Evolutionary conservation across 2,888 invertebrate species (phyloP), one percentile per base, ranked within the genome.

Genomic region (Oscheius onirici): DNA sequence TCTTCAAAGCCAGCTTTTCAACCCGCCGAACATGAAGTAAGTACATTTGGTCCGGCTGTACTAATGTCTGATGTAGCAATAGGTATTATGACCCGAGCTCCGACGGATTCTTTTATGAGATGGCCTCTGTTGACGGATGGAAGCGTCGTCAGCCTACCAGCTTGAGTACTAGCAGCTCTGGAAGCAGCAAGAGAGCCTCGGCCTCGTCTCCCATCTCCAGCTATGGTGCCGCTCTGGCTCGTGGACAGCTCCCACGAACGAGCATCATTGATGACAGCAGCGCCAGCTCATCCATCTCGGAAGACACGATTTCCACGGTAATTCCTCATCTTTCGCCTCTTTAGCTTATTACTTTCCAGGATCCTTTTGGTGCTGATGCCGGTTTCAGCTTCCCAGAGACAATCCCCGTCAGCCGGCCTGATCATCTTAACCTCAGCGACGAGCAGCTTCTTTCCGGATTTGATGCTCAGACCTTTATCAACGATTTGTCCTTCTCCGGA

Each of bases 121-220:
- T 86, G 84, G 85, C 85, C 6, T 82, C 83, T 6, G 85, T 87
- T 34, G 85, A 87, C 69, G 86, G 86, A 24, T 86, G 86, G 86
- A 80, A 80, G 57, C 51, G 76, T 17, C 74, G 79, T 10, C 77
- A 77, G 52, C 79, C 79, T 46, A 70, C 75, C 43, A 58, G 58
- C 41, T 20, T n/a, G 20, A 58, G 58, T n/a, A 41, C 41, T 10
- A 58, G 58, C 17, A 40, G 40, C 34, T 40, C 40, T 22, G 34
- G 34, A 34, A 58, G 58, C 58, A 58, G 58, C 58, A 76, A 78
- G 61, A 51, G 65, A 26, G 20, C 51, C 15, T 24, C 75, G 13
- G 67, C 69, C 10, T 71, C 74, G 0, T 69, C 72, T 1, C 63
- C 70, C 22, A 24, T 17, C 5, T 41, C 54, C 52, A 76, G 76